Evolutionary conservation across 2,888 invertebrate species (phyloP), one percentile per base, ranked within the genome.

Genomic region (Drosophila pegasa): DNA sequence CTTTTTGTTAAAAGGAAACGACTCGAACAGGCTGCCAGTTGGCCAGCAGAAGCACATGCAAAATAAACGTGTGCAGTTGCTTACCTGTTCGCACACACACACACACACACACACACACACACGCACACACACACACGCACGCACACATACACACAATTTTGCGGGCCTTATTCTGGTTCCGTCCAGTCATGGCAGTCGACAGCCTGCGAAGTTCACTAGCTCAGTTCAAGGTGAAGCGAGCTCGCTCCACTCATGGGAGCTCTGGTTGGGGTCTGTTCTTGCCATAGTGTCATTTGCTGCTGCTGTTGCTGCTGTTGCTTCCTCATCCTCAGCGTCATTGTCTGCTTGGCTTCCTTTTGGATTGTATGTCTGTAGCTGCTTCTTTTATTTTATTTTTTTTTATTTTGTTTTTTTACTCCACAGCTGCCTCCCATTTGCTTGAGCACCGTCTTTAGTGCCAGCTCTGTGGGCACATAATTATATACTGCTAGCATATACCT

Each of bases 171-270:
- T 37, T 64, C 48, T 33, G 48, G 47, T 61, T 61, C 71, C 60
- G 61, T 70, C 78, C 54, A 68, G 64, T 70, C 70, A 60, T 63
- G 69, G 55, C 70, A 74, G 35, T 20, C 56, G 65, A 55, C 62
- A 51, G 66, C 37, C 67, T 71, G 77, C 55, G 77, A 78, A 89
- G 87, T 88, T 88, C 87, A 88, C 54, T 67, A 73, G 69, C 66
- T 78, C 87, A 89, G 87, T 88, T 88, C 87, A 88, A 88, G 87
- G 87, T 89, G 78, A 88, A 75, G 73, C 81, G 71, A 71, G 35
- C 35, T 41, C 54, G 51, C 27, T 68, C 45, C 55, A 48, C 29
- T 40, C 48, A 38, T 35, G 41, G 35, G 43, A 43, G 51, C 47
- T 38, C 41, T 57, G 37, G 33, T 61, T 67, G 45, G 45, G 50